These are phyloP conservation scores for Amphipyra berbera DNA, from an alignment of 2,888 invertebrate genomes.

Conservation along the genomic window DNA sequence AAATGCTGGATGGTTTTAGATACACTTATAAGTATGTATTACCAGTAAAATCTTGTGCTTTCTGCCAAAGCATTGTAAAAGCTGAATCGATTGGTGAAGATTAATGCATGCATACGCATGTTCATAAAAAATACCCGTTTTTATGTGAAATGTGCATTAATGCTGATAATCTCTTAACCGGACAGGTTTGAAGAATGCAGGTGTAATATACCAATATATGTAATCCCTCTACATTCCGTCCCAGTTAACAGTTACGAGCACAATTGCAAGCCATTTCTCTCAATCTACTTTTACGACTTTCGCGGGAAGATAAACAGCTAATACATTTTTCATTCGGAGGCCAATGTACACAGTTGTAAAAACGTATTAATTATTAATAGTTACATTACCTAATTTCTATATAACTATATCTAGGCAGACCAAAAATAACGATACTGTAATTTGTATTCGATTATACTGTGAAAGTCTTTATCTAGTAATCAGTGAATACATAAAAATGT, in stretches of 20 bases:
- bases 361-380: background rate
- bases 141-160: no score
- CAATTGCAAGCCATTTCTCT: slow-evolving; percentile 50
- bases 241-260: slow-evolving; percentile 36
- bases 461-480: no score
- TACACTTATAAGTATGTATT: no score
- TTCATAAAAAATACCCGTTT: no score
- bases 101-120: no score
- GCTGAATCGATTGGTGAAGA: no score
- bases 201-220: slow-evolving; percentile 26
- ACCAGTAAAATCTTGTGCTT: no score
- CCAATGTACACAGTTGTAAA: slow-evolving; percentile 10
- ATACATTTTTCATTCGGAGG: slow-evolving; percentile 39
- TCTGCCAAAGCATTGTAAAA: background rate
- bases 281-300: slow-evolving; percentile 51
- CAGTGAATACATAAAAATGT: no score
- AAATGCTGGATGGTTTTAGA: no score
- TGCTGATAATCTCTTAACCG: slow-evolving; percentile 7
- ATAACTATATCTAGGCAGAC: background rate
- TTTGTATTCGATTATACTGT: no score
- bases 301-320: slow-evolving; percentile 41
- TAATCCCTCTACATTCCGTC: slow-evolving; percentile 35
- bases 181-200: slow-evolving; percentile 31
- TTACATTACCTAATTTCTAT: no score
- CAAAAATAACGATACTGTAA: no score